Evolutionary conservation across 2,888 invertebrate genomes (phyloP), one percentile per base, ranked within the genome.

Genomic region (Drosophila stalkeri): DNA sequence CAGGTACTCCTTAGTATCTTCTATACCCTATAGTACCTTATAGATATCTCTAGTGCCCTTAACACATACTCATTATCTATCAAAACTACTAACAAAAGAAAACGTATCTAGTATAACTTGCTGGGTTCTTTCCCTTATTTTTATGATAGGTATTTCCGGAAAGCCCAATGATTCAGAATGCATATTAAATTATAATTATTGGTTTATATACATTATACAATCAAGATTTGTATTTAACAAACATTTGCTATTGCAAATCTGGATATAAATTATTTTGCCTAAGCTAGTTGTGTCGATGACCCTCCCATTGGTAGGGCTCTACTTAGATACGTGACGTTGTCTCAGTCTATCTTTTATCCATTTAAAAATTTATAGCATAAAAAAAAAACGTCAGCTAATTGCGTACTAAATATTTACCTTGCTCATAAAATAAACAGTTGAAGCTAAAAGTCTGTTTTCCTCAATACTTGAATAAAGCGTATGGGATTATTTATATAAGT

Each of bases 361-460:
- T 27, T 27, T 27, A 5, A 5, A 27, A 27, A 27, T 27, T 23
- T 11, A 2, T 31, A 49, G 27, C 23, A 23, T 33, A 54, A n/a
- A 27, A 39, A 57, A 23, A 23, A 27, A 27, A 49, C 54, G 31
- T 41, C 27, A 27, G 57, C 52, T 49, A 64, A 71, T 77, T 77
- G 39, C 52, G 44, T 59, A 47, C 23, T 46, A 41, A 77, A 51
- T 55, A 65, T 59, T 76, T 64, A 39, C 31, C 33, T n/a, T 35
- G 35, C 3, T 14, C 41, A 52, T 39, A 64, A 49, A 47, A 54
- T 6, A 49, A 33, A 39, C 37, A 20, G 27, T 16, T 20, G 20
- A 33, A 27, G 41, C n/a, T 33, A 44, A 3, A 47, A 14, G 11
- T 39, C 31, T 64, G 51, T 44, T 11, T 54, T 39, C 2, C 8